Percentiles rank a stretch among this genome's conserved stretches.
These are phyloP conservation scores for Dolichallabes microphthalmus DNA, from an alignment of 2,113 vertebrate genomes.

Conservation along the genomic window DNA sequence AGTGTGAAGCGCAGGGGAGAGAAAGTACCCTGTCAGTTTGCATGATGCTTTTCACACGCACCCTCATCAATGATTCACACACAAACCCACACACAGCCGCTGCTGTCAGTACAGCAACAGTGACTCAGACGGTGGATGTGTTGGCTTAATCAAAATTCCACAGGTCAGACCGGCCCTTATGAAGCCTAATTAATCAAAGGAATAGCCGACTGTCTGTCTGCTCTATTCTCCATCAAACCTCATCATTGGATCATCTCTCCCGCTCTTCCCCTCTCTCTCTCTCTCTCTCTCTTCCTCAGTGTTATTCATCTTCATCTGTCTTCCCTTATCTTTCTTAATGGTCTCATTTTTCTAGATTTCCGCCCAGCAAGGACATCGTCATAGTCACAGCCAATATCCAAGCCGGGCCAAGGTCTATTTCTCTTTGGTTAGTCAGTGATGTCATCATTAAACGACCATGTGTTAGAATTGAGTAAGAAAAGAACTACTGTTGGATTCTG, in stretches of 20 bases:
- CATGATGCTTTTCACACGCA: slow-evolving; percentile 35
- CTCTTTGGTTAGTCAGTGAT: background rate
- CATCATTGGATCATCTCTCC: slow-evolving; percentile 56
- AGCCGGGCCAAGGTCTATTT: slow-evolving; percentile 17
- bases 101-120: slow-evolving; percentile 24
- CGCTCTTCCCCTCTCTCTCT: slow-evolving; percentile 21
- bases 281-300: slow-evolving; percentile 6
- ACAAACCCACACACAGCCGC: slow-evolving; percentile 14
- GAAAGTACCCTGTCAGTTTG: slow-evolving; percentile 29
- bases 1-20: background rate
- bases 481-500: background rate
- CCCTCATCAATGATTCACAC: slow-evolving; percentile 15
- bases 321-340: slow-evolving; percentile 60
- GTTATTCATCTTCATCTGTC: slow-evolving; percentile 40
- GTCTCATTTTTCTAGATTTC: slow-evolving; percentile 73
- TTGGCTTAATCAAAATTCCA: slow-evolving; percentile 52
- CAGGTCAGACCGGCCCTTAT: slow-evolving; percentile 49
- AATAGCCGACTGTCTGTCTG: slow-evolving; percentile 41
- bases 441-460: slow-evolving; percentile 16
- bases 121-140: slow-evolving; percentile 34
- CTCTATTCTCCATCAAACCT: slow-evolving; percentile 60
- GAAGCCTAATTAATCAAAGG: slow-evolving; percentile 52
- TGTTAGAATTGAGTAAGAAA: background rate
- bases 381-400: background rate
- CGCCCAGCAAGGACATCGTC: slow-evolving; percentile 56